Conservation (phyloP, 2,888 invertebrate genomes). For the Xestobium rufovillosum region DNA sequence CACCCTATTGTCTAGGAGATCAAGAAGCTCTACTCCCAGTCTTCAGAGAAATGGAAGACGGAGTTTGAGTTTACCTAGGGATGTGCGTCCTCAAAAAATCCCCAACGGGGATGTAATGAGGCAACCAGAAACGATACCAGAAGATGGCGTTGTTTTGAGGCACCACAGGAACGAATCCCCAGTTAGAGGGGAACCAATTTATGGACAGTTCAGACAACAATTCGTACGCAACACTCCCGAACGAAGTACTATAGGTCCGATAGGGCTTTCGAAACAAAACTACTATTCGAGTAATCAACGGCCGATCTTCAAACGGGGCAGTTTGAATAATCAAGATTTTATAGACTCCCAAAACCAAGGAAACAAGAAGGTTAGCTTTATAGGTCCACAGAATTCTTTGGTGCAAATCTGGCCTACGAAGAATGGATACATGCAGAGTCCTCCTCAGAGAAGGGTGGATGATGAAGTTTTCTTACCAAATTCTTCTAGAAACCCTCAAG, state of each 20-base stretch:
- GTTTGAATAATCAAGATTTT: conserved; percentile 36
- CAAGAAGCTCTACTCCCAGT: conserved; percentile 44
- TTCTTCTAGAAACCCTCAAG: conserved; percentile 16
- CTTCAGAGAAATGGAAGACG: conserved; percentile 37
- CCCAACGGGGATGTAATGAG: conserved; percentile 5
- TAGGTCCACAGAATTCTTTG: conserved; percentile 31
- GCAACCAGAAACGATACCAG: conserved; percentile 13
- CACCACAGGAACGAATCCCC: neutral
- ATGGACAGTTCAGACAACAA: conserved; percentile 17
- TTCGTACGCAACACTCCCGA: conserved; percentile 29
- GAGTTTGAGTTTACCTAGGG: conserved; percentile 40
- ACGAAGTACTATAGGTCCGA: conserved; percentile 27
- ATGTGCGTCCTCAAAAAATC: conserved; percentile 8
- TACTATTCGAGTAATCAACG: conserved; percentile 26
- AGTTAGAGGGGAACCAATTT: conserved; percentile 2
- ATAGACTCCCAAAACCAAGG: conserved; percentile 38
- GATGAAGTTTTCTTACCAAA: conserved; percentile 39
- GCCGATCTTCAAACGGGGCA: conserved; percentile 50
- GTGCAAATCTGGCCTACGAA: conserved; percentile 44
- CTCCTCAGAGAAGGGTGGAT: conserved; percentile 37
- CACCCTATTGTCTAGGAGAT: conserved; percentile 35
- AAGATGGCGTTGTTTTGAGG: conserved; percentile 2
- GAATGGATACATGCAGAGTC: conserved; percentile 42
- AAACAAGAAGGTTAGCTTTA: conserved; percentile 49
- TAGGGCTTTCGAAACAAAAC: conserved; percentile 17